phyloP scores from a whole-genome alignment of 2,797 vertebrate genomes.

The Vespertilio murinus region DNA sequence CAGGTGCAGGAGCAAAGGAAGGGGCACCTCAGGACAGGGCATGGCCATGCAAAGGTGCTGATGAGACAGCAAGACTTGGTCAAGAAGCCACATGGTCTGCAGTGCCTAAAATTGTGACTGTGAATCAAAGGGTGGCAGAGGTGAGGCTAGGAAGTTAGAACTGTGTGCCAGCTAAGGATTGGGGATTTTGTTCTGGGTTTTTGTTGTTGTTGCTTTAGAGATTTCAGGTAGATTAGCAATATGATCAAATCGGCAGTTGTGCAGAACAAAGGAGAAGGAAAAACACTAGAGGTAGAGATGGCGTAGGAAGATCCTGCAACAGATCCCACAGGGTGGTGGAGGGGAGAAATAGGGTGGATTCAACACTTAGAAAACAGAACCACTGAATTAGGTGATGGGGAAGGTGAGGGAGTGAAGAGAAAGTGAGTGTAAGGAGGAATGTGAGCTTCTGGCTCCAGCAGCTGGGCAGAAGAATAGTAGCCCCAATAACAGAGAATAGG shows the following conservation, averaged over 20 bases:
- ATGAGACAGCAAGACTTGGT: too few species aligned
- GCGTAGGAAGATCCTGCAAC: background rate
- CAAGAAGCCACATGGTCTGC: background rate
- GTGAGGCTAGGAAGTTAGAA: too few species aligned
- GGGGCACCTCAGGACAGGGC: background rate
- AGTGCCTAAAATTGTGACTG: accelerated
- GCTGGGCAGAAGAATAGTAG: background rate
- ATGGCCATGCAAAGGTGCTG: accelerated
- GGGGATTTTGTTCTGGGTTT: background rate
- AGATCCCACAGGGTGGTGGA: background rate
- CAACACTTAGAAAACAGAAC: background rate
- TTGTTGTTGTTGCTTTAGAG: background rate
- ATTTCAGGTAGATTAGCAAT: background rate
- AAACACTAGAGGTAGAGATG: background rate
- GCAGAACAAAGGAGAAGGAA: background rate
- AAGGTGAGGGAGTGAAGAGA: background rate
- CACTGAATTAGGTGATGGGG: too few species aligned
- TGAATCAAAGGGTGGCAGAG: background rate
- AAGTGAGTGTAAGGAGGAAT: too few species aligned
- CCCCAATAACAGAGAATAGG: background rate
- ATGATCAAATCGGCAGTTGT: background rate
- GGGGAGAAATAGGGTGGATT: background rate
- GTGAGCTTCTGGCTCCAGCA: background rate
- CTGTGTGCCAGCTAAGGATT: background rate
- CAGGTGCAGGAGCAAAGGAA: background rate